phyloP scores from a whole-genome alignment of 2,888 invertebrate species.

The Rhingia rostrata region DNA sequence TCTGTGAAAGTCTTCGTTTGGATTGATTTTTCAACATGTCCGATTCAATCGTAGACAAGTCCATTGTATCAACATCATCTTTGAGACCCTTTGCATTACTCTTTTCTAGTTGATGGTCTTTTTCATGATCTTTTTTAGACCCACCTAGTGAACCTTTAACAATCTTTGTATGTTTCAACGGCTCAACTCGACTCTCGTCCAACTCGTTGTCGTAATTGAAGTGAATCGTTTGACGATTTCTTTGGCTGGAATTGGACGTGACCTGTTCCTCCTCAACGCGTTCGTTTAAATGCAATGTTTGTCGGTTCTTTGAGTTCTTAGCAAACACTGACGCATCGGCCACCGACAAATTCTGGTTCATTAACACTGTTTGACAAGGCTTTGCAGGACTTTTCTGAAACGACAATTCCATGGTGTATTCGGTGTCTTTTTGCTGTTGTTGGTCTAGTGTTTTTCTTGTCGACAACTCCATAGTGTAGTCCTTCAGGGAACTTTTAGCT shows the following conservation, averaged over 20 bases:
- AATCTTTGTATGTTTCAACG: too few species aligned
- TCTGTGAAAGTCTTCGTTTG: too few species aligned
- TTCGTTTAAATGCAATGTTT: slow-evolving; percentile 8
- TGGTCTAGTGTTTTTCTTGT: not conserved
- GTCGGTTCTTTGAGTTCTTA: not conserved
- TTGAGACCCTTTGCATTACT: not conserved
- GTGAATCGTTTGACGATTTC: slow-evolving; percentile 20
- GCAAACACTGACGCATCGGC: too few species aligned
- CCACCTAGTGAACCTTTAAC: too few species aligned
- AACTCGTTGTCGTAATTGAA: slow-evolving; percentile 20
- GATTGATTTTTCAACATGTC: not conserved
- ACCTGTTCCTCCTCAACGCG: not conserved
- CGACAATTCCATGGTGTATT: slow-evolving; percentile 11
- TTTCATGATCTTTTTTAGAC: too few species aligned
- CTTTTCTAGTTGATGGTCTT: too few species aligned
- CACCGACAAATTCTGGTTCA: not conserved
- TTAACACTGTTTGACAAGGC: not conserved
- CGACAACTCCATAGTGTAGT: slow-evolving; percentile 41
- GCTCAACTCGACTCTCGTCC: not conserved
- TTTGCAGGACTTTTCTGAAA: not conserved
- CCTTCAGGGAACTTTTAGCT: slow-evolving; percentile 6
- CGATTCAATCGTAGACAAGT: not conserved
- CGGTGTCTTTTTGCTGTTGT: not conserved
- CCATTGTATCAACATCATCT: not conserved
- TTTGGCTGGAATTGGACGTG: not conserved